These are phyloP conservation scores for Morphnarchus princeps DNA, from an alignment of 2,113 vertebrate species.

Conservation along the genomic window DNA sequence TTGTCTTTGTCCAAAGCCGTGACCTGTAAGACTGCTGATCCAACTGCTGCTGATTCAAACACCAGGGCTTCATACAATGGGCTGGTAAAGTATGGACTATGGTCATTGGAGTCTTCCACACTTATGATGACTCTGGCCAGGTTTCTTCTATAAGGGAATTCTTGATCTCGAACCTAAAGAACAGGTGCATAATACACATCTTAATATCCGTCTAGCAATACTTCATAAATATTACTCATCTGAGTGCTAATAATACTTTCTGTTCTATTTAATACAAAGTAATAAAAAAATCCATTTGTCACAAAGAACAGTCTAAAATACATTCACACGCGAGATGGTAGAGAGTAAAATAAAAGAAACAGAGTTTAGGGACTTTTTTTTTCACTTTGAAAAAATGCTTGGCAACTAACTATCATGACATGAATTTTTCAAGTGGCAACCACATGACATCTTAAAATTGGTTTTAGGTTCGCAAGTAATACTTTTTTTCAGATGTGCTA, in stretches of 20 bases:
- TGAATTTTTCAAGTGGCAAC: neutral
- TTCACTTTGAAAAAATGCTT: neutral
- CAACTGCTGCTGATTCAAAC: conserved; percentile 94
- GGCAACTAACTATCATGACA: neutral
- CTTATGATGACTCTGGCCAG: conserved; percentile 89
- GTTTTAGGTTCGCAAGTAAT: neutral
- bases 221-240: neutral
- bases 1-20: conserved; percentile 96
- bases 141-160: conserved; percentile 93
- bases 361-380: neutral
- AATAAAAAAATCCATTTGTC: neutral
- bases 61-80: conserved; percentile 89
- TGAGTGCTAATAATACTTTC: neutral
- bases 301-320: neutral
- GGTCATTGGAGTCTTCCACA: conserved; percentile 95
- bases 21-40: conserved; percentile 92
- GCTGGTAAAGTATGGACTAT: conserved; percentile 90
- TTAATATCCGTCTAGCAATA: neutral
- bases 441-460: neutral
- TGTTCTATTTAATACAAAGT: neutral
- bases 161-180: conserved; percentile 93
- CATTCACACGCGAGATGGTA: accelerated
- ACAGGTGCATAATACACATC: neutral
- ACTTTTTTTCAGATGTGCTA: neutral
- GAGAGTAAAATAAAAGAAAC: neutral